Conservation (phyloP, 2,888 invertebrate genomes). For the Gastrophysa polygoni region DNA sequence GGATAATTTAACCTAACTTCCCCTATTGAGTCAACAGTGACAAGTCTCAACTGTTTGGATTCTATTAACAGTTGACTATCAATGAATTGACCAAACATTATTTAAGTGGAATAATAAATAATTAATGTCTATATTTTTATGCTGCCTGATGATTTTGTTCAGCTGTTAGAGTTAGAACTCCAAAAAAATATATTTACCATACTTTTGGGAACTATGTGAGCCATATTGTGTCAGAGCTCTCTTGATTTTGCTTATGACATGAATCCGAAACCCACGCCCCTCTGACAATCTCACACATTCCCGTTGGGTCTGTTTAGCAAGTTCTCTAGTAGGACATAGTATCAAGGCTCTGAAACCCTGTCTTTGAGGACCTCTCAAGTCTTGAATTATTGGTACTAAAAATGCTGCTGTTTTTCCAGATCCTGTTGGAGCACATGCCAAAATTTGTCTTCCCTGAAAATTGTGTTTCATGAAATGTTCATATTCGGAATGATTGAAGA, state of each 20-base stretch:
- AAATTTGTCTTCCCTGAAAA: conserved; percentile 74
- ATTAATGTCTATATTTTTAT: too few relatives aligned
- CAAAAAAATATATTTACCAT: conserved; percentile 62
- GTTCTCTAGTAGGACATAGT: conserved; percentile 90
- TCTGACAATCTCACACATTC: conserved; percentile 80
- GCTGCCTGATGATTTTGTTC: too few relatives aligned
- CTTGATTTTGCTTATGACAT: conserved; percentile 80
- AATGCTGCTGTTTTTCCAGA: conserved; percentile 98
- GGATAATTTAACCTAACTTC: too few relatives aligned
- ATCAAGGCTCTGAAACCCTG: conserved; percentile 86
- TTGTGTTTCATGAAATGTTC: too few relatives aligned
- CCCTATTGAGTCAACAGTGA: too few relatives aligned
- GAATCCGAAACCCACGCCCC: conserved; percentile 73
- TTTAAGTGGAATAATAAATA: too few relatives aligned
- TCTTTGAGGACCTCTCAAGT: conserved; percentile 70
- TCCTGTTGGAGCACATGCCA: conserved; percentile 97
- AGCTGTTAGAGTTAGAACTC: neutral
- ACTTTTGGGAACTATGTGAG: conserved; percentile 75
- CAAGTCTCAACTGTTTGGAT: too few relatives aligned
- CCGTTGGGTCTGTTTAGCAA: conserved; percentile 88
- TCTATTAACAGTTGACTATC: too few relatives aligned
- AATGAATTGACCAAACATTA: too few relatives aligned
- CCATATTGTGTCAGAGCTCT: conserved; percentile 75
- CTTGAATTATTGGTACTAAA: conserved; percentile 84
- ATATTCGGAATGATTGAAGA: too few relatives aligned